Evolutionary conservation across 2,888 invertebrate species (phyloP).

Genomic region (Horisme vitalbata): DNA sequence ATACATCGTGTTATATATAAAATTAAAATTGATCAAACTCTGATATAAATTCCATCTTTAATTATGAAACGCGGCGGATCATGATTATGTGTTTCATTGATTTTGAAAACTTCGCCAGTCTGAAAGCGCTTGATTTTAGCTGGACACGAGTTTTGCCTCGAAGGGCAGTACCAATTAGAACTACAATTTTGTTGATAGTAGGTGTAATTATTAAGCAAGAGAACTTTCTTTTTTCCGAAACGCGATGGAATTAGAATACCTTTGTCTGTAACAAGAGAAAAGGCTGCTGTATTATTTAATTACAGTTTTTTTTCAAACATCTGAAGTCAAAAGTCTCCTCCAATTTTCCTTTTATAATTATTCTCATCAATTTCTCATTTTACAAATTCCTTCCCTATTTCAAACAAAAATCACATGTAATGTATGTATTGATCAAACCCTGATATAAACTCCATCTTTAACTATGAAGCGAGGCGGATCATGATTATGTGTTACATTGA

Average conservation of each 20-base stretch:
- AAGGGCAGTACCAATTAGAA: conserved; percentile 50
- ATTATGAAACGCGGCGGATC: not conserved
- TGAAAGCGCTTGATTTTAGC: conserved; percentile 2
- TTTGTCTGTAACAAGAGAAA: conserved; percentile 20
- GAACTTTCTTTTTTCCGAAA: conserved; percentile 46
- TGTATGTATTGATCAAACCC: not conserved
- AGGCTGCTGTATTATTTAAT: too few relatives aligned
- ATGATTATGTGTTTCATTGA: not conserved
- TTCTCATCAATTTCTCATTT: too few relatives aligned
- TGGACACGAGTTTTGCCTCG: conserved; percentile 23
- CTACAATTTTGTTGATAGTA: conserved; percentile 49
- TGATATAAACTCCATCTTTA: not conserved
- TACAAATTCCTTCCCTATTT: too few relatives aligned
- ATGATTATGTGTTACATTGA: conserved; percentile 35
- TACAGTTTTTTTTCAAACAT: too few relatives aligned
- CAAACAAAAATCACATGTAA: too few relatives aligned
- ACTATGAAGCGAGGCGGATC: conserved; percentile 34
- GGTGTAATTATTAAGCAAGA: conserved; percentile 49
- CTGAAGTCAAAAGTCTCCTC: too few relatives aligned
- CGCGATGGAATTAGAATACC: conserved; percentile 25
- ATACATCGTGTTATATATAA: too few relatives aligned
- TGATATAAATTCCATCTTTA: not conserved
- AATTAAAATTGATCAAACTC: not conserved
- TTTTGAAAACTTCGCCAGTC: not conserved
- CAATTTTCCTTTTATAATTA: too few relatives aligned